Base-by-base conservation (phyloP, 2,888 invertebrate genomes). In the Salticus scenicus region DNA sequence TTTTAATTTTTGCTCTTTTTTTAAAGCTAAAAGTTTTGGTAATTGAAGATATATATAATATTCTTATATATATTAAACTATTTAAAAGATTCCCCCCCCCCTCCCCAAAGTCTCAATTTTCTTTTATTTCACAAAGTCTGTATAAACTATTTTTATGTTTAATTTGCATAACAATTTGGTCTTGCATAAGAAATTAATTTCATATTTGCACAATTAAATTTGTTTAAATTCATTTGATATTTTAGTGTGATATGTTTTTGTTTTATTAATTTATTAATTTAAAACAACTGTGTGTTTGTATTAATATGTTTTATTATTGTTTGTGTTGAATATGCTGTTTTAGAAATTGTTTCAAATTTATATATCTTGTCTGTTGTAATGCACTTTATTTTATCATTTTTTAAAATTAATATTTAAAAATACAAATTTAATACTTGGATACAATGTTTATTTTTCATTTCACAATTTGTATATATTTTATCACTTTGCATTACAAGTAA, bases 221-320 rank as follows among this genome's bases (percentile, higher is more conserved):
- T 37, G 10, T 37, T 10, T 37, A 12, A 17, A 47, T 47, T 47
- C 17, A 47, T 47, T 17, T 5, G 42, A 47, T 47, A 47, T 14
- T 14, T 7, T 47, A 10, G 42, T 47, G 42, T 47, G 42, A 47
- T 47, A 47, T 47, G 10, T 7, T 47, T 47, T 10, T 17, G 7
- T 47, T 47, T 47, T 47, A 14, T 17, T 47, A 47, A 47, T 47
- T 47, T 47, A 47, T 47, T 47, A 47, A 47, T 47, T 47, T 47
- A 47, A 47, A 47, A 47, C 17, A 12, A 17, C 17, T 47, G 7
- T 47, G 42, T 37, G 42, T 47, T 37, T 37, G n/a, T n/a, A n/a
- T n/a, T n/a, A n/a, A 47, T 14, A 47, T 47, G 17, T 4, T 37
- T 10, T 37, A 37, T 14, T 47, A 12, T 47, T 47, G 14, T 47